Evolutionary conservation across 2,797 vertebrate species (phyloP).

Genomic region (Sebastes glaucus): DNA sequence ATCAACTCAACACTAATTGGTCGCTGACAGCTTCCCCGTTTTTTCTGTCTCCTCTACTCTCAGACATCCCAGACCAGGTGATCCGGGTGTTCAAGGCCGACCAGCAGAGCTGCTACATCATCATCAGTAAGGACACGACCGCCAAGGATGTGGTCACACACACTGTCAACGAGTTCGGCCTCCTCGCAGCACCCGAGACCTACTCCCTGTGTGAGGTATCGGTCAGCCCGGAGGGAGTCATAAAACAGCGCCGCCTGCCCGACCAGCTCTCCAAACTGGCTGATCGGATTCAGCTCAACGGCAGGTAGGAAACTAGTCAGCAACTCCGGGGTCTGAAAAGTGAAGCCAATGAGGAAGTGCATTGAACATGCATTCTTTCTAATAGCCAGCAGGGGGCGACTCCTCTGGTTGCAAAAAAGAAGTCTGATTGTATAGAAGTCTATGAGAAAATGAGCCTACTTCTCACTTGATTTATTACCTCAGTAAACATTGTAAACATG

Average conservation of each 20-base stretch:
- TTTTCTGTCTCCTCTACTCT: background rate
- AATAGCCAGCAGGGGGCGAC: too few relatives aligned
- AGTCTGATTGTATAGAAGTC: too few relatives aligned
- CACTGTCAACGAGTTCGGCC: constrained; percentile 90
- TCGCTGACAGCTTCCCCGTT: background rate
- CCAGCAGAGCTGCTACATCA: constrained; percentile 98
- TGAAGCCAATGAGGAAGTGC: background rate
- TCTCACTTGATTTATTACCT: too few relatives aligned
- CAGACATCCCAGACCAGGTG: constrained; percentile 97
- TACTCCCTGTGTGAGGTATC: constrained; percentile 97
- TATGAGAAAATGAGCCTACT: too few relatives aligned
- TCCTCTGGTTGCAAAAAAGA: too few relatives aligned
- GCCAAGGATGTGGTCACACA: constrained; percentile 95
- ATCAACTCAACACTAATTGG: background rate
- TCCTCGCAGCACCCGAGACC: constrained; percentile 86
- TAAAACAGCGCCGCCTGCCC: constrained; percentile 93
- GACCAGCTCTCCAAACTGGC: constrained; percentile 97
- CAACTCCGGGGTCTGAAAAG: fast-evolving
- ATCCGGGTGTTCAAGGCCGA: constrained; percentile 96
- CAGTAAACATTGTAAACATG: too few relatives aligned
- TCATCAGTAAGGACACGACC: constrained; percentile 97
- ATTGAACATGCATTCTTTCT: too few relatives aligned
- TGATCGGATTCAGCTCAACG: constrained; percentile 96
- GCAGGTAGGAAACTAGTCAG: constrained; percentile 80
- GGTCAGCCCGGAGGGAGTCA: constrained; percentile 93